Base-by-base conservation (phyloP, 37 sponge, comb jelly and placozoan species). In the Haliclona indistincta region DNA sequence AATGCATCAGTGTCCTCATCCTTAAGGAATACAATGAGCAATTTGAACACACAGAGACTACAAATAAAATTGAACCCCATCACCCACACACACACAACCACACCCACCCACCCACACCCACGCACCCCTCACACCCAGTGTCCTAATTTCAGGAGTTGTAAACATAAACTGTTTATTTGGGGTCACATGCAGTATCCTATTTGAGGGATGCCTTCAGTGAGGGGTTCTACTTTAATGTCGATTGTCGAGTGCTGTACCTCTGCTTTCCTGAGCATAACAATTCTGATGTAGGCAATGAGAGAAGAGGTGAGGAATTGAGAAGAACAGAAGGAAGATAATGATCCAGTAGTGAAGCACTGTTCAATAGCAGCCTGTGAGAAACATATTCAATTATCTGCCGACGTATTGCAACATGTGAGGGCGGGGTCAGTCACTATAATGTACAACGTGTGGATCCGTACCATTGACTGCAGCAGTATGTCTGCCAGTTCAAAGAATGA, bases 391-490 rank as follows among this genome's bases (percentile, higher is more conserved):
- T 25, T 19, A 41, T 5, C 41, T 32, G 10, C 17, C 45, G 17
- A 26, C 66, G 38, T 32, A 38, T 64, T 32, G 38, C 34, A 13
- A 19, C 34, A 20, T 64, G 8, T n/a, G n/a, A n/a, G n/a, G n/a
- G n/a, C n/a, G n/a, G 23, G 13, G 19, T 19, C 8, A 60, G 62
- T n/a, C 19, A 60, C 39, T 64, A 2, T 39, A n/a, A n/a, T n/a
- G n/a, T n/a, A n/a, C n/a, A n/a, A 49, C 15, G 17, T 11, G 52
- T 19, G 11, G 52, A 49, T 26, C 2, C 61, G 25, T 68, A 83
- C 86, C 86, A 85, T 73, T 29, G 78, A 78, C 29, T 53, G 26
- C 64, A 80, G 47, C 11, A 89, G 84, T 11, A 62, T 29, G 3
- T 28, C 47, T 20, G 34, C 22, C 13, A 89, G 63, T 28, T 74